Percentiles rank a stretch among this genome's conserved stretches.
Conservation (phyloP, 2,888 invertebrate genomes). For the Scaptomyza reducta region DNA sequence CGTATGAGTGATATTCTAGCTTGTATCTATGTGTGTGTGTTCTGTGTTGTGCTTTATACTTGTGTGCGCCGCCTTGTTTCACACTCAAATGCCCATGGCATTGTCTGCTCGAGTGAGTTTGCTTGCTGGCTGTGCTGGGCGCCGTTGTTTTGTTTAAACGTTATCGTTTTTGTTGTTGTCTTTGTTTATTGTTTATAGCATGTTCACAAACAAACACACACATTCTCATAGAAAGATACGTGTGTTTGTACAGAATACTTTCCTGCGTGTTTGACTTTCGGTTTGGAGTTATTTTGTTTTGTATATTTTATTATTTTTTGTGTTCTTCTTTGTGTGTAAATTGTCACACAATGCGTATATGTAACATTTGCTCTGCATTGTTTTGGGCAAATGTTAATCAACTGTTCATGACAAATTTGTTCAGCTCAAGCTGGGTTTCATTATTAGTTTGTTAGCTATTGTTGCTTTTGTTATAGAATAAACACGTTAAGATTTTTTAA, state of each 20-base stretch:
- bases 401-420: constrained; percentile 30
- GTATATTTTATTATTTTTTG: constrained; percentile 5
- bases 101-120: constrained; percentile 70
- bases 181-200: constrained; percentile 73
- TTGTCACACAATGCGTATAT: constrained; percentile 41
- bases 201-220: constrained; percentile 24
- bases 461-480: constrained; percentile 6
- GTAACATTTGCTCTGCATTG: constrained; percentile 28
- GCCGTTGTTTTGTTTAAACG: constrained; percentile 77
- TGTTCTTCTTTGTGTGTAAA: constrained; percentile 14
- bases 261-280: constrained; percentile 45
- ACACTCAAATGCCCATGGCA: constrained; percentile 73
- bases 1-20: constrained; percentile 74
- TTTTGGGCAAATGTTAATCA: constrained; percentile 34
- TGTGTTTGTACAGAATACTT: constrained; percentile 43
- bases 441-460: not conserved
- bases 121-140: constrained; percentile 70
- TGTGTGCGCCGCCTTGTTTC: constrained; percentile 46
- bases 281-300: constrained; percentile 43
- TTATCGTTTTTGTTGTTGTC: constrained; percentile 76
- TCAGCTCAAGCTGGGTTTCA: constrained; percentile 5
- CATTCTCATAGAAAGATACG: constrained; percentile 9
- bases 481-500: not conserved
- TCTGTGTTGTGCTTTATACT: not conserved
- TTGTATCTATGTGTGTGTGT: constrained; percentile 14